Base-by-base conservation (phyloP, 2,113 vertebrate genomes). In the Sclerurus mexicanus region DNA sequence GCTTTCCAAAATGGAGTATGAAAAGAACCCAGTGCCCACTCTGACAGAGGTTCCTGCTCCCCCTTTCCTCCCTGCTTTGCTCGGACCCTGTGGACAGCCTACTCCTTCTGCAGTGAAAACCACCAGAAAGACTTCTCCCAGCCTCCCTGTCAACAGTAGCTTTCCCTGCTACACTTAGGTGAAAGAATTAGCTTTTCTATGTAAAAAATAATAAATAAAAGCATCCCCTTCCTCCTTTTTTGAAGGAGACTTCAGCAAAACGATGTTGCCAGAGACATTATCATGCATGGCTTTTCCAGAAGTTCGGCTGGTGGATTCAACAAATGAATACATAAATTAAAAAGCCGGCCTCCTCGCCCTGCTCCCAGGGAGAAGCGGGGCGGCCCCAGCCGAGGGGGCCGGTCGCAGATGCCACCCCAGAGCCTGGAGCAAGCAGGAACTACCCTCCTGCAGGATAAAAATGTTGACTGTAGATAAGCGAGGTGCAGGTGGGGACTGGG, bases 401-500 rank as follows among this genome's bases (percentile, higher is more conserved):
- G 4, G 17, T 30, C 4, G 37, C 37, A 31, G 50, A 46, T 79
- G 23, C 84, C 78, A 75, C 96, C 97, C 85, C 64, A 68, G 96
- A 97, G 87, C 96, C 89, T 91, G 97, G 97, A 97, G 89, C 84
- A 59, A 97, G 91, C 77, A 92, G 87, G 95, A 96, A 92, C 96
- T 89, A 78, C 96, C 64, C 50, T 84, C 84, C 85, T 68, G 82
- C 91, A 73, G 89, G 95, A 92, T 97, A 89, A 98, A 98, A 98
- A 93, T 98, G 97, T 98, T 98, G 97, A 97, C 97, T 95, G 89
- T 97, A 98, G 98, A 98, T 98, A 98, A 97, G 96, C 37, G 44
- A 55, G 10, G 47, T 82, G 86, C 95, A 95, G 94, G 83, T 95
- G 97, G 69, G 39, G 91, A 79, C 60, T 77, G 95, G 95, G 85